These are phyloP conservation scores for Coregonus ussuriensis DNA, from an alignment of 2,797 vertebrate species.

Conservation along the genomic window DNA sequence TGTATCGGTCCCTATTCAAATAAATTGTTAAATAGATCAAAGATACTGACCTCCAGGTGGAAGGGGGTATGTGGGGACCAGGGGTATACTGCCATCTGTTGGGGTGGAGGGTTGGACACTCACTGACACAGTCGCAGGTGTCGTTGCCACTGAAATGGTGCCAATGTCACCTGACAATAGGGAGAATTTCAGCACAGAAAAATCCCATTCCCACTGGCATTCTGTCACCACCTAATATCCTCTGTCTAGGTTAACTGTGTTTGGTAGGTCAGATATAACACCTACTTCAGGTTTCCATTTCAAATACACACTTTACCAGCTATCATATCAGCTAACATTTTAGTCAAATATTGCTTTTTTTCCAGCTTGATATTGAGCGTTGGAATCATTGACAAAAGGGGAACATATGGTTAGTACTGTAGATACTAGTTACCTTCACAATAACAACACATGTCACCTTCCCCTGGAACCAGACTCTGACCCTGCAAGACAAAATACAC, in stretches of 20 bases:
- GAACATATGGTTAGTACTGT: not conserved
- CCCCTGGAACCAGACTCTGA: slow-evolving; percentile 73
- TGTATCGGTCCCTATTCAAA: not conserved
- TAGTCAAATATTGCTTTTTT: not conserved
- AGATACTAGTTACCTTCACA: slow-evolving; percentile 65
- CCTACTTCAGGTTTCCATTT: not conserved
- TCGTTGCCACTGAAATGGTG: slow-evolving; percentile 41
- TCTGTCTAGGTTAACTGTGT: not conserved
- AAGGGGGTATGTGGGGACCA: slow-evolving; percentile 76
- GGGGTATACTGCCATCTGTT: slow-evolving; percentile 50
- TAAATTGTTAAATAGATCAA: not conserved
- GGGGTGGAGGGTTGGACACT: slow-evolving; percentile 46
- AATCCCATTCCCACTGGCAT: not conserved
- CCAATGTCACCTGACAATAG: slow-evolving; percentile 54
- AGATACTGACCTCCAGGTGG: slow-evolving; percentile 68
- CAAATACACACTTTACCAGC: not conserved
- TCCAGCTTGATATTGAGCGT: not conserved
- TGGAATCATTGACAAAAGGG: not conserved
- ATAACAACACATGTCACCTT: slow-evolving; percentile 78
- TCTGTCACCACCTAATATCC: not conserved
- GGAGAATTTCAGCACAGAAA: not conserved
- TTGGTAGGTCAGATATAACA: not conserved
- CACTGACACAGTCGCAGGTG: slow-evolving; percentile 45
- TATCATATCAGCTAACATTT: not conserved
- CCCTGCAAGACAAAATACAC: slow-evolving; percentile 68